Evolutionary conservation across 2,888 invertebrate genomes (phyloP).

Genomic region (Calameuta filiformis): DNA sequence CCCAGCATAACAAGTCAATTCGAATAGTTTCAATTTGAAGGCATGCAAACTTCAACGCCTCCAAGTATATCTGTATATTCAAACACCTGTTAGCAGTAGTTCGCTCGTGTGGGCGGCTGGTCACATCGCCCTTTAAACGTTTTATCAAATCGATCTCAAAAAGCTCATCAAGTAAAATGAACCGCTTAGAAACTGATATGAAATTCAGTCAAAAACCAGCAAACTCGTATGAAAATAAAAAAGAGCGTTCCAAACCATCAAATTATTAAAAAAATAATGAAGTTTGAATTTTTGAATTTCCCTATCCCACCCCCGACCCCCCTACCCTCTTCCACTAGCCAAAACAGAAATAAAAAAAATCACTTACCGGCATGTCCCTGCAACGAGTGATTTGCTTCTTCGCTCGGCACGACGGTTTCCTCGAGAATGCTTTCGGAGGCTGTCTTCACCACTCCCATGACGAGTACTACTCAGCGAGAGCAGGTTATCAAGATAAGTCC

Average conservation of each 20-base stretch:
- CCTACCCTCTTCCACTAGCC: not conserved
- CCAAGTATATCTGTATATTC: slow-evolving; percentile 58
- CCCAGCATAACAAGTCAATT: not conserved
- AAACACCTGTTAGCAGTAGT: slow-evolving; percentile 62
- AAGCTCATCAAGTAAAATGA: not conserved
- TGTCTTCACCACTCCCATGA: slow-evolving; percentile 61
- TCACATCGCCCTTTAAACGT: slow-evolving; percentile 41
- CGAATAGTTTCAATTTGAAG: not conserved
- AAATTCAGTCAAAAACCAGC: not conserved
- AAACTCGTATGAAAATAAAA: not conserved
- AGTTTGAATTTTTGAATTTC: not conserved
- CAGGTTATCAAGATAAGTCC: slow-evolving; percentile 5
- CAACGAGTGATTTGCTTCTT: slow-evolving; percentile 59
- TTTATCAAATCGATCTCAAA: slow-evolving; percentile 2
- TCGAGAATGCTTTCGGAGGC: slow-evolving; percentile 56
- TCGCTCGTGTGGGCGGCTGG: slow-evolving; percentile 31
- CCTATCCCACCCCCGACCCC: not conserved
- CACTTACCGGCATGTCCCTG: slow-evolving; percentile 57
- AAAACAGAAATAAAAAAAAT: not conserved
- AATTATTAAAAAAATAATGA: not conserved
- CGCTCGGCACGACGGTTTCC: slow-evolving; percentile 55
- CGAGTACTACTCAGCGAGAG: slow-evolving; percentile 25
- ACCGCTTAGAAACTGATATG: not conserved
- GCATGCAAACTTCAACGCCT: not conserved
- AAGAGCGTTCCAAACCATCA: not conserved